Base-by-base conservation (phyloP, 2,797 vertebrate genomes). In the Tolypeutes matacus region DNA sequence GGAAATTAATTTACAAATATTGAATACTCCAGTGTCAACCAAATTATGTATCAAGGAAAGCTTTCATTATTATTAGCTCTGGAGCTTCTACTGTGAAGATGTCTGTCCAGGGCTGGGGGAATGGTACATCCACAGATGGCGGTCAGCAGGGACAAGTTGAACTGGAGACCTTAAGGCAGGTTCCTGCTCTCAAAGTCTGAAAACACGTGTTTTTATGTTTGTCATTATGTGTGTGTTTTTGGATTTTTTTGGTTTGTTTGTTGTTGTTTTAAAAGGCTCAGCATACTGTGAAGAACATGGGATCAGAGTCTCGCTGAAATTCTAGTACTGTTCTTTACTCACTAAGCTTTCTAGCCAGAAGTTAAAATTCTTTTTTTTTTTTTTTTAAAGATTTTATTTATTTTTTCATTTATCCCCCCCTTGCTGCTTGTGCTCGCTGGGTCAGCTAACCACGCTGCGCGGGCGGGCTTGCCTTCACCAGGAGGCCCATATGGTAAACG, bases 91-190 rank as follows among this genome's bases (percentile, higher is more conserved):
- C 29, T 65, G 34, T 14, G 23, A 82, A 69, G 18, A 36, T 42
- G 62, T 69, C 64, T 70, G 49, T 73, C 20, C 34, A 31, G 69
- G 67, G 31, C 46, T 25, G 6, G 25, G 10, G 58, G 27, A 3
- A 9, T 0, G 3, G 49, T 12, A 69, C 39, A 36, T n/a, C 34
- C 20, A 36, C 20, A 6, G 60, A 4, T 13, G 1, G 46, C 5
- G 31, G 53, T 56, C 14, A 3, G 4, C 2, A 56, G 7, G 4
- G 53, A 8, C 42, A 72, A 27, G 84, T 20, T 7, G 11, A 36
- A 46, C 70, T 0, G 0, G 31, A 42, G 69, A 46, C 31, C 0
- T 10, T 0, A 53, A 27, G 9, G 23, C 18, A 12, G 18, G 58
- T 67, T 78, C 76, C n/a, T 53, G 70, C 29, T 56, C 51, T 20